Conservation (phyloP, 2,113 vertebrate genomes). For the Hymenochirus boettgeri region DNA sequence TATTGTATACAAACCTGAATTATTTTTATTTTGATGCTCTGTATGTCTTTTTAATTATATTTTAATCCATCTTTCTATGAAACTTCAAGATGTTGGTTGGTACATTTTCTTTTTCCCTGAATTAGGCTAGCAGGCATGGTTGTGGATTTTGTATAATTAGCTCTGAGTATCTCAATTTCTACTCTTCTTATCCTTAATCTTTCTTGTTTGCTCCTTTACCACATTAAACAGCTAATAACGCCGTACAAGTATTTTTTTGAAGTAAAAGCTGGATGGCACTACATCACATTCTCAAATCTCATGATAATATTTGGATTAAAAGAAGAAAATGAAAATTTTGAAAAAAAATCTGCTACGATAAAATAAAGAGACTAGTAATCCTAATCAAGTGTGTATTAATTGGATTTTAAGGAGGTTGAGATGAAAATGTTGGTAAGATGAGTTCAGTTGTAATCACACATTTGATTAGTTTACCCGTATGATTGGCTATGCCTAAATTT, state of each 20-base stretch:
- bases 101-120: too few species aligned
- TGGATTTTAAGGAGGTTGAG: slow-evolving; percentile 53
- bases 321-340: slow-evolving; percentile 47
- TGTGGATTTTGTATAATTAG: slow-evolving; percentile 20
- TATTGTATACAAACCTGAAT: too few species aligned
- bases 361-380: slow-evolving; percentile 46
- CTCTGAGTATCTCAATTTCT: slow-evolving; percentile 28
- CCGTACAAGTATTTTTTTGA: slow-evolving; percentile 37
- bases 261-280: slow-evolving; percentile 40
- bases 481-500: slow-evolving; percentile 25
- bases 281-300: slow-evolving; percentile 48
- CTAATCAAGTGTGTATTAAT: slow-evolving; percentile 53
- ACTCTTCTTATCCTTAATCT: slow-evolving; percentile 24
- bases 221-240: slow-evolving; percentile 35
- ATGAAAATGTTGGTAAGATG: slow-evolving; percentile 45
- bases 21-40: too few species aligned
- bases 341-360: slow-evolving; percentile 45
- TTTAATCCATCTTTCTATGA: too few species aligned
- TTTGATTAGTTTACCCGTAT: slow-evolving; percentile 47
- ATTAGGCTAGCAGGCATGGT: neutral
- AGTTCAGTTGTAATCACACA: slow-evolving; percentile 47
- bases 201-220: slow-evolving; percentile 38
- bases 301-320: slow-evolving; percentile 52
- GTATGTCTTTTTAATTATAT: too few species aligned
- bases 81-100: too few species aligned